Evolutionary conservation across 2,797 vertebrate genomes (phyloP).

Genomic region (Sternotherus odoratus): DNA sequence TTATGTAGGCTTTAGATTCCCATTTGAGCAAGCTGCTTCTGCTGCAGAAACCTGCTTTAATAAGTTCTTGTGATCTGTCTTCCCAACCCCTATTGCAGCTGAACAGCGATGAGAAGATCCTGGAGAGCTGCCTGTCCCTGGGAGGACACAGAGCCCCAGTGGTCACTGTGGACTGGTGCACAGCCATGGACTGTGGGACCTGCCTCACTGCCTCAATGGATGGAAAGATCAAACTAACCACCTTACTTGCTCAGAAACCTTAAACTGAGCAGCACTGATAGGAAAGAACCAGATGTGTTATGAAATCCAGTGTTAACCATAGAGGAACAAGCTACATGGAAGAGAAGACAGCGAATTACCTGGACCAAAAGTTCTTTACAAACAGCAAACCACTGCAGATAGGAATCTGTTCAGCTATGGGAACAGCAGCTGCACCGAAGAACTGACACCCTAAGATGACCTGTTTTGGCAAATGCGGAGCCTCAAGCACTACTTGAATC

Average conservation of each 20-base stretch:
- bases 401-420: background rate
- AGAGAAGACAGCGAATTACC: constrained; percentile 27
- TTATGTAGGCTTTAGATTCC: background rate
- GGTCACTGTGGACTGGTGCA: constrained; percentile 97
- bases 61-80: background rate
- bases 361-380: background rate
- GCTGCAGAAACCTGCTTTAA: background rate
- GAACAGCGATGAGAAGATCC: constrained; percentile 85
- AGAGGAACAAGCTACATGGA: constrained; percentile 32
- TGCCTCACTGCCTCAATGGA: constrained; percentile 98
- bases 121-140: constrained; percentile 90
- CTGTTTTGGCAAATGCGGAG: constrained; percentile 8
- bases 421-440: constrained; percentile 19
- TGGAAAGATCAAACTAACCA: constrained; percentile 96
- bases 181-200: constrained; percentile 95
- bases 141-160: constrained; percentile 95
- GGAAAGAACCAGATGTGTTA: background rate
- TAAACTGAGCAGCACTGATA: constrained; percentile 52
- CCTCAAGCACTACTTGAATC: background rate
- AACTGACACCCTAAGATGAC: constrained; percentile 20
- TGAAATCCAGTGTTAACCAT: constrained; percentile 7
- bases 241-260: constrained; percentile 93
- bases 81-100: constrained; percentile 81
- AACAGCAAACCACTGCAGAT: constrained; percentile 56
- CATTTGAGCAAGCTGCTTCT: background rate